Conservation (phyloP, 1,140 invertebrate species). For the Ceratosolen fusciceps region DNA sequence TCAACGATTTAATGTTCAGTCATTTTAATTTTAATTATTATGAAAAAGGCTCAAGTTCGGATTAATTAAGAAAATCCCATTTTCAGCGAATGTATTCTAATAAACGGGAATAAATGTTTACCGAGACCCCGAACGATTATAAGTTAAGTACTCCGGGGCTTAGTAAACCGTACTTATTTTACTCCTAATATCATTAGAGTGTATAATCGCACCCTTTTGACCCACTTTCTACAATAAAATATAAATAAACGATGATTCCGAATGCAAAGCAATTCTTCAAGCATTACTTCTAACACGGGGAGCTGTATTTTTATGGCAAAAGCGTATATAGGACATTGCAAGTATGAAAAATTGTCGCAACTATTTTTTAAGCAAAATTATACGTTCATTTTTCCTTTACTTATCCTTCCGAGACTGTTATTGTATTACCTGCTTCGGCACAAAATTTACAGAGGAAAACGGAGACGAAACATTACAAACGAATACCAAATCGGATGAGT, state of each 20-base stretch:
- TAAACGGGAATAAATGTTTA: no score
- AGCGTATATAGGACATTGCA: no score
- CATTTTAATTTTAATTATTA: no score
- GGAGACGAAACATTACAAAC: no score
- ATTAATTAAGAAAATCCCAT: not conserved
- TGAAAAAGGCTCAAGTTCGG: not conserved
- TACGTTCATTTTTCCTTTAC: no score
- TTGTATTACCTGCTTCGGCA: no score
- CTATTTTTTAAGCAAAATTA: no score
- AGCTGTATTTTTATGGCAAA: not conserved
- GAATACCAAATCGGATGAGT: no score
- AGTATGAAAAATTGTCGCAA: no score
- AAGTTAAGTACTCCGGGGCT: not conserved
- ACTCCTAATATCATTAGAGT: not conserved
- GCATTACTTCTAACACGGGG: not conserved
- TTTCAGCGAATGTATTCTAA: not conserved
- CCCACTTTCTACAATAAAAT: not conserved
- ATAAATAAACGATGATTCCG: not conserved
- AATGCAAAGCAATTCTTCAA: not conserved
- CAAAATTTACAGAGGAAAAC: no score
- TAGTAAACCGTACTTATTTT: constrained; percentile 4
- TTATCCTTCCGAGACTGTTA: no score
- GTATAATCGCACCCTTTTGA: constrained; percentile 21
- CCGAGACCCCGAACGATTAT: not conserved
- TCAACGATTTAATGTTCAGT: no score